A percentile compares a stretch with the other conserved stretches of the same genome.
These are phyloP conservation scores for Eupeodes luniger DNA, from an alignment of 2,888 invertebrate genomes.

Conservation along the genomic window DNA sequence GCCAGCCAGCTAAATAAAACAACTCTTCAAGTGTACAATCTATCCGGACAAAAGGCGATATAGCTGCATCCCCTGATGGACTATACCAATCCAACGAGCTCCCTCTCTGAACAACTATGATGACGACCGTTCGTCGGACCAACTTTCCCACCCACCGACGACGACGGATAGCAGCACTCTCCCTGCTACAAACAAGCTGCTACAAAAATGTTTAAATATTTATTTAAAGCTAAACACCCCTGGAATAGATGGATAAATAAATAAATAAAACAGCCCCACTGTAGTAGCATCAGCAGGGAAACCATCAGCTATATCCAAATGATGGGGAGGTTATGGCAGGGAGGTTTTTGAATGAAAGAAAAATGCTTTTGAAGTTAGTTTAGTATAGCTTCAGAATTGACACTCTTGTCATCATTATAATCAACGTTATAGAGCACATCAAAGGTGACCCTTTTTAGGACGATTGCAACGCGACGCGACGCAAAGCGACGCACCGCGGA, in stretches of 20 bases:
- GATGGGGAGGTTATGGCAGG: neutral
- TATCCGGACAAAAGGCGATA: conserved; percentile 18
- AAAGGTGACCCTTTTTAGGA: conserved; percentile 65
- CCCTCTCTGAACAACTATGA: too few species aligned
- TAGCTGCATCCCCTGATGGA: conserved; percentile 22
- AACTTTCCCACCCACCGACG: too few species aligned
- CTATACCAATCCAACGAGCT: neutral
- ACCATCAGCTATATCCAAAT: neutral
- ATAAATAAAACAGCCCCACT: conserved; percentile 17
- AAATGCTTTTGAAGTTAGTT: conserved; percentile 65
- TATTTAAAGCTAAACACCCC: conserved; percentile 62
- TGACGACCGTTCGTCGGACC: too few species aligned
- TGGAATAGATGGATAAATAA: conserved; percentile 57
- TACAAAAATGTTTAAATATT: conserved; percentile 68
- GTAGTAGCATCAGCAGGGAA: neutral
- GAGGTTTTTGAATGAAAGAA: neutral
- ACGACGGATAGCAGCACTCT: neutral
- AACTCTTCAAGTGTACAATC: conserved; percentile 38
- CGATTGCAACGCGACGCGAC: neutral
- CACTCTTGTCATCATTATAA: conserved; percentile 64
- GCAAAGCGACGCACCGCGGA: neutral
- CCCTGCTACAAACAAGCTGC: conserved; percentile 41
- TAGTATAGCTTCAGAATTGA: conserved; percentile 37
- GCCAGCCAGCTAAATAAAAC: conserved; percentile 14
- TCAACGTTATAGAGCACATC: conserved; percentile 48